Base-by-base conservation (phyloP, 2,797 vertebrate species). In the Falco columbarius region DNA sequence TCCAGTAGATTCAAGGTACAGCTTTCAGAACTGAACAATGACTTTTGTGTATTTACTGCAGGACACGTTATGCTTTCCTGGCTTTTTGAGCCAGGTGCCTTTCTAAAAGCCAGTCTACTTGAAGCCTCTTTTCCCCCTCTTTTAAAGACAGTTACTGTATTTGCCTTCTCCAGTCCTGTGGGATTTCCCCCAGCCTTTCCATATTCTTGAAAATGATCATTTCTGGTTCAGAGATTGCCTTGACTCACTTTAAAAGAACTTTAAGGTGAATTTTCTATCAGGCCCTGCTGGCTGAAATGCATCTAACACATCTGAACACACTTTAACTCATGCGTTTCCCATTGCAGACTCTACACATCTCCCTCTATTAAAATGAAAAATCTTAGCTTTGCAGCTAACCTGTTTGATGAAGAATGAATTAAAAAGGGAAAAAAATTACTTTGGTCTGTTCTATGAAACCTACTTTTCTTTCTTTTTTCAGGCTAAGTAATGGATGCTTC, bases 191-290 rank as follows among this genome's bases (percentile, higher is more conserved):
- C 32, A 73, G 36, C 20, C n/a, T 83, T 95, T 82, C 32, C 3
- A 4, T n/a, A 32, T 49, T 56, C 38, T 80, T 86, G 52, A 77
- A 87, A 90, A 83, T 24, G 21, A 56, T 52, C 5, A 32, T 73
- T 93, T 93, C 87, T 88, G 52, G 24, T 80, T 85, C 72, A 63
- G 42, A 67, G 34, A 59, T 82, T 59, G 63, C 24, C 38, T 66
- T 92, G 74, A 63, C 14, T 87, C 17, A 1, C n/a, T 95, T 72
- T 80, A 87, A 58, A 79, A 66, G 13, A 76, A 62, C 14, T 70
- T 73, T 62, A 58, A 68, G 55, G 59, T 82, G 77, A 85, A 61
- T 95, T 89, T 95, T 95, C n/a, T 90, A 59, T 93, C 34, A 59
- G 17, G 22, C 7, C 6, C 34, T 70, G 29, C 51, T 65, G 49